A percentile compares a stretch with the other conserved stretches of the same genome.
These are phyloP conservation scores for Peromyscus melanophrys DNA, from an alignment of 2,797 vertebrate species.

Conservation along the genomic window DNA sequence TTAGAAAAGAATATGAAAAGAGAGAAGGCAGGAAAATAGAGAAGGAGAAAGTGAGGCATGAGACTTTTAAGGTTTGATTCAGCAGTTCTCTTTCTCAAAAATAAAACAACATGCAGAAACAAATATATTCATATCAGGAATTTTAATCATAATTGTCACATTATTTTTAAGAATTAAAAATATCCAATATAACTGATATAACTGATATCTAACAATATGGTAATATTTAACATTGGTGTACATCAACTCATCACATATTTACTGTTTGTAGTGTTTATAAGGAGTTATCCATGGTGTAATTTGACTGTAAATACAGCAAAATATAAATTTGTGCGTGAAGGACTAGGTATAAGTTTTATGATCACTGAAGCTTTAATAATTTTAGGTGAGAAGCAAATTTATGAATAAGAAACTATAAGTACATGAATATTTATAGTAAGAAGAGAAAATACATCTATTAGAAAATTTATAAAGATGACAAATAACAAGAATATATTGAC, in stretches of 20 bases:
- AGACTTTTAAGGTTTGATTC: background rate
- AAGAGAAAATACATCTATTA: background rate
- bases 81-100: background rate
- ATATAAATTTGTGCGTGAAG: background rate
- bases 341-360: background rate
- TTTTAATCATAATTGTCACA: background rate
- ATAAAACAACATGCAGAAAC: background rate
- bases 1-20: background rate
- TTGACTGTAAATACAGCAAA: background rate
- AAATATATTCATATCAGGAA: background rate
- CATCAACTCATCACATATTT: background rate
- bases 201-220: background rate
- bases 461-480: background rate
- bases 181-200: background rate
- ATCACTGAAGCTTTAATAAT: background rate
- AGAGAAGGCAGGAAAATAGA: background rate
- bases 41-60: background rate
- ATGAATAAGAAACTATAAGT: background rate
- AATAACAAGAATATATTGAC: background rate
- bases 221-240: background rate
- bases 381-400: background rate
- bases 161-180: conserved; percentile 24
- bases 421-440: background rate
- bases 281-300: background rate
- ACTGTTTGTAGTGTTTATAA: background rate